Evolutionary conservation across 2,888 invertebrate genomes (phyloP), one percentile per base, ranked within the genome.

Genomic region (Cactoblastis cactorum): DNA sequence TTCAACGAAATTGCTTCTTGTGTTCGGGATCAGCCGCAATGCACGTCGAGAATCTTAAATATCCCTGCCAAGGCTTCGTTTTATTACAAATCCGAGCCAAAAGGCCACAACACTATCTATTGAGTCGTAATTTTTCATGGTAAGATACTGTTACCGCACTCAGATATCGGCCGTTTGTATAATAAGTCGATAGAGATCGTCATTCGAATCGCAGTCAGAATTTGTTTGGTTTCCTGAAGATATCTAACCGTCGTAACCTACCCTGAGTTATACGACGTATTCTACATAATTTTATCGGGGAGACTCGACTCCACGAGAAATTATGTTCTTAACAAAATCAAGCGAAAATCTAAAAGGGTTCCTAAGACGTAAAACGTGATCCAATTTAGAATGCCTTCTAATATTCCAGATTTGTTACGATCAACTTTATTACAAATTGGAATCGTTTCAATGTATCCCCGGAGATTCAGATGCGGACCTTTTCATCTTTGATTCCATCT

Each of bases 151-250:
- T 77, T 73, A 77, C 70, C 71, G 67, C 70, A 70, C 69, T 74
- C 77, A 77, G 77, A 81, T 83, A 80, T 77, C 71, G 69, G 69
- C 79, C 67, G 74, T 84, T 85, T 82, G 83, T 84, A 84, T 85
- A 84, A 85, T 86, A 83, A 80, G 79, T 71, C 83, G 78, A 85
- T 84, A 75, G 77, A 67, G 68, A 77, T 80, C 77, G 77, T 69
- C 77, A 71, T 77, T 79, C 61, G 65, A 67, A 67, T 61, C 71
- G 65, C 70, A 66, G 72, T 77, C 64, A 57, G 69, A 76, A 74
- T 79, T 80, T 73, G 75, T 72, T 73, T 67, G 67, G 69, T 62
- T 64, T 65, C 61, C 49, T 56, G 54, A 54, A 58, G 61, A 69
- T 69, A 73, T 64, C 71, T 67, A 58, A 51, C 38, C 50, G 50